phyloP scores from a whole-genome alignment of 2,113 vertebrate genomes.

The Brienomyrus brachyistius region DNA sequence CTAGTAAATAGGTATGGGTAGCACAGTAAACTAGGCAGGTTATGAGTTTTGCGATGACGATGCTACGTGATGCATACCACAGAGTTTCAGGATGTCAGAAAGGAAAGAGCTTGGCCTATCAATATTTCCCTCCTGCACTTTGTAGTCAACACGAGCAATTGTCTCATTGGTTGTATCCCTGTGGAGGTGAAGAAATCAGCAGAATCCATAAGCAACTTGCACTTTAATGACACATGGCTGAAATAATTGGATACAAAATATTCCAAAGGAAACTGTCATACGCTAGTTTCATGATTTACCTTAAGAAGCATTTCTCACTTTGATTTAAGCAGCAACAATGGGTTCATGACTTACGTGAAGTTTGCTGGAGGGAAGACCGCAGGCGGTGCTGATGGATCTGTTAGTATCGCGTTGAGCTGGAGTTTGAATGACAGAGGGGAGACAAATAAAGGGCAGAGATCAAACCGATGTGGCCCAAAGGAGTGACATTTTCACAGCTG shows the following conservation, averaged over 20 bases:
- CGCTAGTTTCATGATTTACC: neutral
- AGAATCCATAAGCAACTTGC: neutral
- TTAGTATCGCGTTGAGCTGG: neutral
- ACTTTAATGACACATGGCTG: neutral
- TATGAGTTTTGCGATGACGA: too few species aligned
- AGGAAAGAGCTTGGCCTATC: too few species aligned
- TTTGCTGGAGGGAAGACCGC: neutral
- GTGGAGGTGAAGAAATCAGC: neutral
- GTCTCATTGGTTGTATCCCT: too few species aligned
- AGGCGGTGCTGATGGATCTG: neutral
- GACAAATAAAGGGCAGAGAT: neutral
- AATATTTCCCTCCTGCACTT: too few species aligned
- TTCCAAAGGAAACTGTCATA: neutral
- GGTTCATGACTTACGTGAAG: neutral
- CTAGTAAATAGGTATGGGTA: too few species aligned
- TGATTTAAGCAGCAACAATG: neutral
- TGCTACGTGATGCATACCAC: too few species aligned
- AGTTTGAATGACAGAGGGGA: neutral
- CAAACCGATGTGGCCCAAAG: neutral
- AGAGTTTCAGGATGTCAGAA: too few species aligned
- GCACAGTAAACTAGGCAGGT: too few species aligned
- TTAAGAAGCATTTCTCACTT: neutral
- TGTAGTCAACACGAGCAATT: too few species aligned
- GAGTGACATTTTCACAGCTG: neutral
- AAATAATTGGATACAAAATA: neutral